Evolutionary conservation across 2,797 vertebrate genomes (phyloP), one percentile per base, ranked within the genome.

Genomic region (Leptodactylus fallax): DNA sequence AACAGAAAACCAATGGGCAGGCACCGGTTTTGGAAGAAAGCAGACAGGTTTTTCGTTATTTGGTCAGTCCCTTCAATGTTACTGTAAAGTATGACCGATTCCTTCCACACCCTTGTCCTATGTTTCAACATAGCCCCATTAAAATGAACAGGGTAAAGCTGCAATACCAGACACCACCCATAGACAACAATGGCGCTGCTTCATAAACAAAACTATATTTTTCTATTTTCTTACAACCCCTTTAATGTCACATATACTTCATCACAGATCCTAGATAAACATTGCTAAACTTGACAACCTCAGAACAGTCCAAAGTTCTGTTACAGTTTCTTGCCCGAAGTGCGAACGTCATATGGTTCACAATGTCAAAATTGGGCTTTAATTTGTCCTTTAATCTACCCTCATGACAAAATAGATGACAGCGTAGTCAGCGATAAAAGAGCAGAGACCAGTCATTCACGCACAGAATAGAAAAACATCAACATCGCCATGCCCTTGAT

Each of bases 361-460:
- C 49, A 53, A 25, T 36, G 65, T 23, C 65, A 58, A 71, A 72
- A 45, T 51, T 56, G 56, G 53, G 49, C 25, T 84, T 58, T 84
- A 84, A 74, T 58, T 58, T 71, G 82, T 72, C 82, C 69, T 84
- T 84, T 74, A 60, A 60, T 74, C 23, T 60, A 84, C 69, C 69
- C 55, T 56, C 56, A 58, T 74, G 55, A 58, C 53, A 47, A 74
- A 84, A 74, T 21, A 65, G 60, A 77, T 25, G 27, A 49, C 36
- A 63, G 47, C 74, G 60, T 45, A 78, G 84, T 85, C 84, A 85
- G 84, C 58, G 27, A 67, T 78, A 51, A 85, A 85, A 83, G 76
- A 83, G 14, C 45, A 63, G 60, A 85, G 71, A 65, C 72, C 60
- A 79, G 72, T 63, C 83, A 85, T 16, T 78, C 83, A 77, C 63